Conservation (phyloP, 2,888 invertebrate species). For the Micoletzkya japonica region DNA sequence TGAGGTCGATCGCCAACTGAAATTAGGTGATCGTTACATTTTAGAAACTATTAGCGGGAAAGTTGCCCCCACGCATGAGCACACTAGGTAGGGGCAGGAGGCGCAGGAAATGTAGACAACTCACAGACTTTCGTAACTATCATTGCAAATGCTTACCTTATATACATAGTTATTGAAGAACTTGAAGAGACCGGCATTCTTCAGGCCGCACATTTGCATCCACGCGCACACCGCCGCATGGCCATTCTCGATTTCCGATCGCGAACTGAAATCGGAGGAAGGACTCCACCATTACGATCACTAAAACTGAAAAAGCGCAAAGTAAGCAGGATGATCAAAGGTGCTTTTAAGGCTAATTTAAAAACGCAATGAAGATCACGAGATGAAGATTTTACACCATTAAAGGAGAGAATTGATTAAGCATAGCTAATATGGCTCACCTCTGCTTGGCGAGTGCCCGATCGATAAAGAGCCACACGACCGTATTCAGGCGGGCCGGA, state of each 20-base stretch:
- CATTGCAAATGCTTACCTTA: neutral
- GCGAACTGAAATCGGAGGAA: neutral
- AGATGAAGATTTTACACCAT: neutral
- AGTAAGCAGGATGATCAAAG: too few relatives aligned
- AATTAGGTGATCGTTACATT: neutral
- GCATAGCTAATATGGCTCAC: neutral
- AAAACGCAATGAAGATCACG: neutral
- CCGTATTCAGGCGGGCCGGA: neutral
- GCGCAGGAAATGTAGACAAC: neutral
- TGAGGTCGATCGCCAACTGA: neutral
- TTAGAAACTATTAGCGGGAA: neutral
- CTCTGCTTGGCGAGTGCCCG: constrained; percentile 11
- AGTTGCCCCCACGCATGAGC: too few relatives aligned
- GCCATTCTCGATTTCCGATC: constrained; percentile 1
- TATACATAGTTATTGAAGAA: constrained; percentile 15
- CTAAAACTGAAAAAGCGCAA: too few relatives aligned
- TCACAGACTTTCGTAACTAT: neutral
- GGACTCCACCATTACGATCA: too few relatives aligned
- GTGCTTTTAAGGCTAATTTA: neutral
- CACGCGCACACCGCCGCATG: neutral
- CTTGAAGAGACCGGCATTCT: neutral
- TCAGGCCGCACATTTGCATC: neutral
- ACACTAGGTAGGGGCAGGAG: too few relatives aligned
- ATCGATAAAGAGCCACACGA: constrained; percentile 4
- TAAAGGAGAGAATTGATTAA: too few relatives aligned